Evolutionary conservation across 1,140 invertebrate species (phyloP).

Genomic region (Pygmarrhopalites habei): DNA sequence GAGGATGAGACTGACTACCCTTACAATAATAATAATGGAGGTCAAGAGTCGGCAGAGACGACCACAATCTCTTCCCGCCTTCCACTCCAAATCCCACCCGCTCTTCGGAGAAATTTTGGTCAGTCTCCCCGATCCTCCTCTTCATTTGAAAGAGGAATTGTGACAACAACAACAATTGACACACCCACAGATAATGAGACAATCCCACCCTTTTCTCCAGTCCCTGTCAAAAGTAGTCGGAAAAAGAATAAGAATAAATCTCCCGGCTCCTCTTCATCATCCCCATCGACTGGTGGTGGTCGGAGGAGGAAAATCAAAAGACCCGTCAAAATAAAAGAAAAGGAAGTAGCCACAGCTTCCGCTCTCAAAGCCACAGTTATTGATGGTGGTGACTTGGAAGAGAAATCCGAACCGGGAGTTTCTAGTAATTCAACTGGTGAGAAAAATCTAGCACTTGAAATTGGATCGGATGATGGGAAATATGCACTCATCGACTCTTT

Average conservation of each 20-base stretch:
- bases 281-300: no score
- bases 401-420: slow-evolving; percentile 14
- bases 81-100: slow-evolving; percentile 13
- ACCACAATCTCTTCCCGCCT: background rate
- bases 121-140: background rate
- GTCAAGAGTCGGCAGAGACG: no score
- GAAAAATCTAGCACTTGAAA: slow-evolving; percentile 38
- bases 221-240: background rate
- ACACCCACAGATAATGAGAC: background rate
- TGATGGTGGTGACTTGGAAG: background rate
- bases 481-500: slow-evolving; percentile 81
- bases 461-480: slow-evolving; percentile 62
- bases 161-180: background rate
- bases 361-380: background rate
- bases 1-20: no score
- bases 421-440: slow-evolving; percentile 24
- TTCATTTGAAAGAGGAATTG: background rate
- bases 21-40: no score
- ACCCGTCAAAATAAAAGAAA: slow-evolving; percentile 18
- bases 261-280: background rate
- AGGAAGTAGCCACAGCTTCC: slow-evolving; percentile 13
- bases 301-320: slow-evolving; percentile 37
- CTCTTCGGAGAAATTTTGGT: slow-evolving; percentile 21
- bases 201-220: background rate
- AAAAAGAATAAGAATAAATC: slow-evolving; percentile 3